Percentiles rank a stretch among this genome's conserved stretches.
phyloP scores from a whole-genome alignment of 2,113 vertebrate species.

The Crotalus helleri region DNA sequence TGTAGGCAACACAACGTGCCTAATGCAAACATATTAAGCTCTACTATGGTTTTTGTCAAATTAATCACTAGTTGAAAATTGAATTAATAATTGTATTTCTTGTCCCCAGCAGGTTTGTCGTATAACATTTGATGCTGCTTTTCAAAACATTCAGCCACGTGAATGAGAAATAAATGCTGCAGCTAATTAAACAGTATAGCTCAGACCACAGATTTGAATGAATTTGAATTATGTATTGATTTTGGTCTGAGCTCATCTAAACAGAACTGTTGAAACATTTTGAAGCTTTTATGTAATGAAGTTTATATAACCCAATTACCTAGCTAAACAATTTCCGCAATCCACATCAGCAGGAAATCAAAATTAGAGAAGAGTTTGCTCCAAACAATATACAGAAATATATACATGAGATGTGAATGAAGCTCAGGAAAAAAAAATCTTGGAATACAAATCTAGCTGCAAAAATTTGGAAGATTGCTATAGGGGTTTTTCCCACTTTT shows the following conservation, averaged over 20 bases:
- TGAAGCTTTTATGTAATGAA: conserved; percentile 50
- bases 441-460: background rate
- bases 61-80: background rate
- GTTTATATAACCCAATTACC: conserved; percentile 28
- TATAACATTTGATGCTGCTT: conserved; percentile 21
- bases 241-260: conserved; percentile 28
- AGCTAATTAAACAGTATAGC: conserved; percentile 45
- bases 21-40: background rate
- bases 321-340: conserved; percentile 18
- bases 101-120: background rate
- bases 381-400: background rate
- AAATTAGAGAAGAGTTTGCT: conserved; percentile 32
- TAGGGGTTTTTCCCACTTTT: background rate
- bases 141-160: conserved; percentile 28
- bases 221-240: conserved; percentile 49
- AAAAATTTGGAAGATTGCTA: background rate
- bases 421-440: background rate
- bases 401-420: background rate
- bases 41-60: background rate
- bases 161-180: conserved; percentile 51
- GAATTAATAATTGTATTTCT: background rate
- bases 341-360: conserved; percentile 6
- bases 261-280: conserved; percentile 51
- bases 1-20: background rate
- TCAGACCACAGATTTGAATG: conserved; percentile 44